Base-by-base conservation (phyloP, 1,140 invertebrate species). In the Drosophila repleta region DNA sequence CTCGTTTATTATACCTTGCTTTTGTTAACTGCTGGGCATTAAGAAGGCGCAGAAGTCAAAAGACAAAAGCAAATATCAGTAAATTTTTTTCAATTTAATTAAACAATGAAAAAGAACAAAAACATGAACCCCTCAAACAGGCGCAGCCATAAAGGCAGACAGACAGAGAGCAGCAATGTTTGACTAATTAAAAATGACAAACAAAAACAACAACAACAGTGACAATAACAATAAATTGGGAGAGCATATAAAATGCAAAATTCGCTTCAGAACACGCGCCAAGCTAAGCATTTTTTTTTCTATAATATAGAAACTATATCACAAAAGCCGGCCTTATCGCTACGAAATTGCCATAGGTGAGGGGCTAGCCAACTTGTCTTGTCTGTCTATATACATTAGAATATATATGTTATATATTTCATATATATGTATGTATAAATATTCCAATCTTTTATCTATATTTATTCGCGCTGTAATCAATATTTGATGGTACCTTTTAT, bases 21-120 rank as follows among this genome's bases (percentile, higher is more conserved):
- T 48, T 15, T 15, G 0, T 24, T 24, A 18, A 6, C 13, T 48
- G 15, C 21, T n/a, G 46, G 21, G 21, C 21, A 21, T 48, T 24
- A 52, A 37, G 56, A 20, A 66, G 24, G 15, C 21, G 10, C 24
- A 46, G 48, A 53, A 53, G 11, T 21, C 46, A 52, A 17, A 45
- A 48, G 24, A 21, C 49, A 51, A 58, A 62, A 29, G 20, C 29
- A 48, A 70, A 32, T 57, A 45, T 21, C 37, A 53, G 26, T 56
- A 74, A 48, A 57, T 64, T 85, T 80, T 80, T 52, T 79, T 80
- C 73, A 85, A 87, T 87, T 85, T 74, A 87, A 87, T 85, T 78
- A 87, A 85, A 87, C 75, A 85, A 87, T 85, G 77, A 78, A 81
- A 64, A 66, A 52, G 58, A 61, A 29, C 29, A 29, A 70, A 68